Percentiles rank a stretch among this genome's conserved stretches.
These are phyloP conservation scores for Mastacembelus armatus DNA, from an alignment of 2,797 vertebrate genomes.

Conservation along the genomic window DNA sequence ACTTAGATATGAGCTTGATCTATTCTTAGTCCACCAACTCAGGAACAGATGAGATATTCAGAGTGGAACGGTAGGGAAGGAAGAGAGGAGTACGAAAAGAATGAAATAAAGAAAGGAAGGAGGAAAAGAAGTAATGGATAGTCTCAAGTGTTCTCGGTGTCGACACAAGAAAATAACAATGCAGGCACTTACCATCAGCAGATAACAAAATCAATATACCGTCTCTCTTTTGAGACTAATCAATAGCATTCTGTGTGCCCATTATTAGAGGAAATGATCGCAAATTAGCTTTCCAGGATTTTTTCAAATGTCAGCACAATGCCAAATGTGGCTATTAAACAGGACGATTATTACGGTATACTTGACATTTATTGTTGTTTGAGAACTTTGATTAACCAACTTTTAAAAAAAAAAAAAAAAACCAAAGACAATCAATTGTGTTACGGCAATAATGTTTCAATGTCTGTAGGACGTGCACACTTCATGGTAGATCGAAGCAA, in stretches of 20 bases:
- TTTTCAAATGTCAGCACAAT: slow-evolving; percentile 70
- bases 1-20: slow-evolving; percentile 53
- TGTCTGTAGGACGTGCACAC: background rate
- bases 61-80: slow-evolving; percentile 29
- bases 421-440: background rate
- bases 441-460: background rate
- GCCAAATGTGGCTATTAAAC: slow-evolving; percentile 51
- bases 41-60: slow-evolving; percentile 42
- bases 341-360: slow-evolving; percentile 44
- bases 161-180: slow-evolving; percentile 55
- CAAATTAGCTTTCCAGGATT: slow-evolving; percentile 66
- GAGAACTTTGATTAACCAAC: slow-evolving; percentile 43
- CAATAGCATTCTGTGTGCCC: slow-evolving; percentile 58
- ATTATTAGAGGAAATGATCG: slow-evolving; percentile 71
- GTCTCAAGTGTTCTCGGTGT: slow-evolving; percentile 45
- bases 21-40: slow-evolving; percentile 48
- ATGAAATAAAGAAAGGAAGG: slow-evolving; percentile 8
- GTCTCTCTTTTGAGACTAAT: slow-evolving; percentile 72
- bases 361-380: slow-evolving; percentile 40
- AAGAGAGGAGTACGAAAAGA: slow-evolving; percentile 4
- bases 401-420: slow-evolving; percentile 41
- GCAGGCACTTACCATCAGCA: slow-evolving; percentile 58
- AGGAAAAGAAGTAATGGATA: slow-evolving; percentile 27
- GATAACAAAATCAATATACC: slow-evolving; percentile 70
- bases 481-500: background rate